Conservation (phyloP, 2,797 vertebrate genomes). For the Knipowitschia caucasica region DNA sequence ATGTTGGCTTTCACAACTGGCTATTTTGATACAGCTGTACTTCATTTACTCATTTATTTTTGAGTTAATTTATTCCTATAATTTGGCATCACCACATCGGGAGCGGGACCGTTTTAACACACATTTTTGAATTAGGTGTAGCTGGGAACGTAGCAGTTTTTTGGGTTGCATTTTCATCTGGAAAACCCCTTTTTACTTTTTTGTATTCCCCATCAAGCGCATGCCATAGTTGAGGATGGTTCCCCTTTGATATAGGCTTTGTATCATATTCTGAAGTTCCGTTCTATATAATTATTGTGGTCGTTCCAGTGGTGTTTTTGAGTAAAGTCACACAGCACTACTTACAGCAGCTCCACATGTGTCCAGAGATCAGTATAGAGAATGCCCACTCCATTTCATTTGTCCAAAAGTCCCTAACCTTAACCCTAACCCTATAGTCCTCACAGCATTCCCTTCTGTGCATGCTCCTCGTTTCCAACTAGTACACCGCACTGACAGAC, state of each 20-base stretch:
- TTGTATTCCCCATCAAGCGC: slow-evolving; percentile 41
- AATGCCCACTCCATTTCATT: slow-evolving; percentile 19
- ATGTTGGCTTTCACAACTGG: background rate
- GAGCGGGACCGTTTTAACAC: no score
- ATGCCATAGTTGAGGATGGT: slow-evolving; percentile 52
- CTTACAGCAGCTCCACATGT: slow-evolving; percentile 31
- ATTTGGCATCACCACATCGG: background rate
- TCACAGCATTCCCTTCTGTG: slow-evolving; percentile 43
- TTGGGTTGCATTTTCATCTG: slow-evolving; percentile 18
- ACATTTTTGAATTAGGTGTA: slow-evolving; percentile 8
- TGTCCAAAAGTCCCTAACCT: slow-evolving; percentile 15
- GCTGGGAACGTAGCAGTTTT: slow-evolving; percentile 12
- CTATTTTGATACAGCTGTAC: background rate
- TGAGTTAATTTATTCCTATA: slow-evolving; percentile 5
- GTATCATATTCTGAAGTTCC: slow-evolving; percentile 53
- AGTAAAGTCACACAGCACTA: slow-evolving; percentile 31
- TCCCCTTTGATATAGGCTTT: slow-evolving; percentile 45
- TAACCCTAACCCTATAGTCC: slow-evolving; percentile 19
- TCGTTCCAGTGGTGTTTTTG: slow-evolving; percentile 57
- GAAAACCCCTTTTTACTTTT: slow-evolving; percentile 21
- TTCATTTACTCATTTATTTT: background rate
- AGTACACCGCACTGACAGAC: slow-evolving; percentile 1
- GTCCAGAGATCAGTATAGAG: slow-evolving; percentile 32
- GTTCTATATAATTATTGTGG: slow-evolving; percentile 55
- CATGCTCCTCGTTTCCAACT: slow-evolving; percentile 36